These are phyloP conservation scores for Tuberolachnus salignus DNA, from an alignment of 2,888 invertebrate genomes.

Conservation along the genomic window DNA sequence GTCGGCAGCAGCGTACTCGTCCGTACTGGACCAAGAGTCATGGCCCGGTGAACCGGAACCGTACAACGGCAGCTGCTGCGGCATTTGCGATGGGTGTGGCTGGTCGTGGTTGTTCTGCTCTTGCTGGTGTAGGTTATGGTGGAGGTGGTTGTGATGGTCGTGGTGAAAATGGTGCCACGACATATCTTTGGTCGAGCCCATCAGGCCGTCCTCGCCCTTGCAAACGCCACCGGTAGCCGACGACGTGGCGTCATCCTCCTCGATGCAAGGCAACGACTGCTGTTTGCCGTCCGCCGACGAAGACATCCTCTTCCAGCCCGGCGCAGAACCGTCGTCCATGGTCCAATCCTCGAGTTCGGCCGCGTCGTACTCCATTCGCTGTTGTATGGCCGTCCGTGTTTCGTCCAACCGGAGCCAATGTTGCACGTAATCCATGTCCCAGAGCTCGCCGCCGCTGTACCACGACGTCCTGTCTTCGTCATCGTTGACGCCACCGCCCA, in stretches of 20 bases:
- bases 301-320: constrained; percentile 14
- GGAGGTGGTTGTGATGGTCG: neutral
- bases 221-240: constrained; percentile 74
- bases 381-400: constrained; percentile 72
- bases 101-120: constrained; percentile 1
- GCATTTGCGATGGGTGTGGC: neutral
- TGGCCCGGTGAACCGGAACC: constrained; percentile 57
- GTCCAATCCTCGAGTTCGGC: constrained; percentile 83
- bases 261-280: constrained; percentile 72
- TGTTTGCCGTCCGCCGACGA: constrained; percentile 15
- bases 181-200: constrained; percentile 75
- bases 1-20: constrained; percentile 61
- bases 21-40: constrained; percentile 68
- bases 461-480: constrained; percentile 57
- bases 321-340: constrained; percentile 61
- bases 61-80: neutral
- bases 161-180: constrained; percentile 26
- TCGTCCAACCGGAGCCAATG: constrained; percentile 78
- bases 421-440: constrained; percentile 77
- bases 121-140: constrained; percentile 28
- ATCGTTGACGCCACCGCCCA: constrained; percentile 59
- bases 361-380: constrained; percentile 76
- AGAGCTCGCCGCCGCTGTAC: constrained; percentile 64
- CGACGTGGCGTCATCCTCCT: constrained; percentile 74
- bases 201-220: constrained; percentile 69